Evolutionary conservation across 2,113 vertebrate genomes (phyloP).

Genomic region (Hyla sarda): DNA sequence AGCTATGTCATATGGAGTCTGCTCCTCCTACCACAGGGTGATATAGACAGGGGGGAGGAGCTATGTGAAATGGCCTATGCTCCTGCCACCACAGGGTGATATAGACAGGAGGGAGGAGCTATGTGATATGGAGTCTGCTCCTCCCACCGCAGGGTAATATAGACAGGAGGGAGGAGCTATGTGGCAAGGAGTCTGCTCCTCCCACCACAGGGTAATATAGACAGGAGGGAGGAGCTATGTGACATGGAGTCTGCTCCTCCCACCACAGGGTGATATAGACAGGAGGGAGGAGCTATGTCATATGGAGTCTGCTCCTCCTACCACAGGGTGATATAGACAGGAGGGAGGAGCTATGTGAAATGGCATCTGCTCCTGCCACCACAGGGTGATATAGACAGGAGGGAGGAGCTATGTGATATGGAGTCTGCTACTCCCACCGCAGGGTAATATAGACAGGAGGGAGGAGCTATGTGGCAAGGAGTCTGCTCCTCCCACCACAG

Average conservation of each 20-base stretch:
- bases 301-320: not conserved
- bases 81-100: not conserved
- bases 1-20: not conserved
- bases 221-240: not conserved
- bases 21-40: not conserved
- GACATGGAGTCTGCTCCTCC: not conserved
- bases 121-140: not conserved
- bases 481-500: not conserved
- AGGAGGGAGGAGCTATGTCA: not conserved
- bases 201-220: not conserved
- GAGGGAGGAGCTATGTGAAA: not conserved
- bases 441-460: not conserved
- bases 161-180: not conserved
- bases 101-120: not conserved
- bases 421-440: not conserved
- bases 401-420: not conserved
- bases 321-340: not conserved
- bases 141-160: not conserved
- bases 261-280: not conserved
- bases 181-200: not conserved
- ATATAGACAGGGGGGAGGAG: not conserved
- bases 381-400: not conserved
- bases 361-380: not conserved
- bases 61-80: not conserved
- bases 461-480: not conserved